These are phyloP conservation scores for Crotophaga sulcirostris DNA, from an alignment of 2,113 vertebrate species.

Conservation along the genomic window DNA sequence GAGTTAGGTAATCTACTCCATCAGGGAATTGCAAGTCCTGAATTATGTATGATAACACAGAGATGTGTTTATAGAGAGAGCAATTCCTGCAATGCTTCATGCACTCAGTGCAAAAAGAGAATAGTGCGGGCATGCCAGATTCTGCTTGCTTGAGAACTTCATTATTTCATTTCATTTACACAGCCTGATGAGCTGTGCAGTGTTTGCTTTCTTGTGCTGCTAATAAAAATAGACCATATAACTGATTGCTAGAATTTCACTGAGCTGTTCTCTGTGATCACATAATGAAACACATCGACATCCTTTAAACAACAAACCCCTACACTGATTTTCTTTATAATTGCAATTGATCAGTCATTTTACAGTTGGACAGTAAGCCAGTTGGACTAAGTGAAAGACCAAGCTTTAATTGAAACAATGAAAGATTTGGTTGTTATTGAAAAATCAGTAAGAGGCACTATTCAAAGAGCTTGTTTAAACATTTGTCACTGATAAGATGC, in stretches of 20 bases:
- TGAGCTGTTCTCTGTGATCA: neutral
- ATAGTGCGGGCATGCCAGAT: neutral
- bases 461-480: neutral
- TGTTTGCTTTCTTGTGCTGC: constrained; percentile 11
- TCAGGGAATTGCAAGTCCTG: neutral
- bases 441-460: neutral
- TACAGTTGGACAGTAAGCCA: neutral
- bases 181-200: constrained; percentile 20
- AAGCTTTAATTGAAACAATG: constrained; percentile 25
- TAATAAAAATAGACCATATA: constrained; percentile 34
- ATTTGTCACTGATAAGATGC: constrained; percentile 26
- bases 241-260: neutral
- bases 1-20: constrained; percentile 38
- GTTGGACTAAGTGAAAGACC: constrained; percentile 27
- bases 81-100: constrained; percentile 5
- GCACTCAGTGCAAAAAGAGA: neutral
- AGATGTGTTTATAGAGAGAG: constrained; percentile 33
- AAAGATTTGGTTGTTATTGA: constrained; percentile 28
- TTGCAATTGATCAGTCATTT: constrained; percentile 16
- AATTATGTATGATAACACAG: constrained; percentile 60
- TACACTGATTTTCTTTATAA: constrained; percentile 26
- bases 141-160: constrained; percentile 32
- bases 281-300: neutral
- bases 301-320: constrained; percentile 12
- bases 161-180: constrained; percentile 37